These are phyloP conservation scores for Lordiphosa collinella DNA, from an alignment of 1,140 invertebrate species.

Conservation along the genomic window DNA sequence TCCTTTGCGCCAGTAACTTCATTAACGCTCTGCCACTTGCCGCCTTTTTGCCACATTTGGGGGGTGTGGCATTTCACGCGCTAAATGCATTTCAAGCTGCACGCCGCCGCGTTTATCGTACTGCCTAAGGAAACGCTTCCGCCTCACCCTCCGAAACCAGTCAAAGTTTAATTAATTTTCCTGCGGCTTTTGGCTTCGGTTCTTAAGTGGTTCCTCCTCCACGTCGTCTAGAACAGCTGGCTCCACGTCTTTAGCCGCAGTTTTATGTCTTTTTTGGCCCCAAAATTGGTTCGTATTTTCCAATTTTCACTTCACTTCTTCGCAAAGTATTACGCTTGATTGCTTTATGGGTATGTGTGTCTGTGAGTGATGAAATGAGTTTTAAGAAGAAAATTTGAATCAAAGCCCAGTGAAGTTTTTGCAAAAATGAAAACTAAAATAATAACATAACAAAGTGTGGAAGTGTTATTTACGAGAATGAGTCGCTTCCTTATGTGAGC, in stretches of 20 bases:
- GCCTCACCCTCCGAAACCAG: slow-evolving; percentile 1
- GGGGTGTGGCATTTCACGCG: slow-evolving; percentile 32
- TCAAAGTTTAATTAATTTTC: slow-evolving; percentile 52
- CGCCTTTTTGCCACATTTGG: slow-evolving; percentile 4
- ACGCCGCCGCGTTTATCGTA: background rate
- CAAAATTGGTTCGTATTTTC: slow-evolving; percentile 33
- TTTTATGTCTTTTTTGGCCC: slow-evolving; percentile 28
- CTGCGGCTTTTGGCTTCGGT: slow-evolving; percentile 45
- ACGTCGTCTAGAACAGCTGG: slow-evolving; percentile 1
- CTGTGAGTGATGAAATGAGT: too few relatives aligned
- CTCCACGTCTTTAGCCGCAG: slow-evolving; percentile 20
- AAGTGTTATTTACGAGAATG: too few relatives aligned
- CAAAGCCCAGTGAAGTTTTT: too few relatives aligned
- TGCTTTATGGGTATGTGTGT: slow-evolving; percentile 2
- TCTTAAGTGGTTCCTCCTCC: slow-evolving; percentile 37
- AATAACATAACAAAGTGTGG: too few relatives aligned
- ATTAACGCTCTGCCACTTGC: slow-evolving; percentile 26
- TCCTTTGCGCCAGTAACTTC: slow-evolving; percentile 26
- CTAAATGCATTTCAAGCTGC: slow-evolving; percentile 40
- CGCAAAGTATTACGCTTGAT: background rate
- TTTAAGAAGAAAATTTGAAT: too few relatives aligned
- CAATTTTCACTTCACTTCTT: slow-evolving; percentile 29
- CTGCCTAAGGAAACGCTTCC: background rate
- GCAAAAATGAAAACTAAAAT: too few relatives aligned
- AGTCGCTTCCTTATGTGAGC: too few relatives aligned